Evolutionary conservation across 2,888 invertebrate genomes (phyloP), one percentile per base, ranked within the genome.

Genomic region (Hirtodrosophila trivittata): DNA sequence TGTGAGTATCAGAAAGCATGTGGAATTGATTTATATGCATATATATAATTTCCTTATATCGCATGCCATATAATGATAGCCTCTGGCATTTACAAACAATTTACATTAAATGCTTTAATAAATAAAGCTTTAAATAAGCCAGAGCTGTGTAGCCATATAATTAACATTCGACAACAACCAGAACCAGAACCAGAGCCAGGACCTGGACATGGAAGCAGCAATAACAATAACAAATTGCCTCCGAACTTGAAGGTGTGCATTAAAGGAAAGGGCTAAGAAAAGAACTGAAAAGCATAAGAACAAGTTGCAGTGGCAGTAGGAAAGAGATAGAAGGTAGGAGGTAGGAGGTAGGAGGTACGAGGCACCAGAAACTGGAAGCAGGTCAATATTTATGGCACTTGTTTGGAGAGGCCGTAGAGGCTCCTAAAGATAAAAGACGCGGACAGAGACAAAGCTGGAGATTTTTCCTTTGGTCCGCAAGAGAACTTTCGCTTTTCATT

Each of bases 71-170:
- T 84, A 78, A 84, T 80, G 66, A 83, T 74, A 77, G 69, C 85
- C 80, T 58, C 56, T 55, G 75, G 80, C 80, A 73, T 83, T 75
- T 64, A 51, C 86, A 83, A 83, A 83, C 86, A 83, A 82, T 85
- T 83, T 85, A 85, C 86, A 85, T 85, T 85, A 85, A 83, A 83
- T 75, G 83, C 77, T 75, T 80, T 85, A 78, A 83, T 83, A 83
- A 85, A 83, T 83, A 80, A 82, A 77, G 72, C 76, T 74, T 65
- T 67, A 81, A 81, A 76, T 81, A 81, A 81, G 81, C 74, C 78
- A 63, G 35, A 62, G 62, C 42, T 62, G 46, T 51, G 60, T 58
- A 55, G 57, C 74, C 76, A 67, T 78, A 83, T 78, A 78, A 78
- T 78, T 78, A 78, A 64, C 64, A 62, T 38, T 62, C 46, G 35